These are phyloP conservation scores for Drosophila cardini DNA, from an alignment of 1,140 invertebrate genomes.

Conservation along the genomic window DNA sequence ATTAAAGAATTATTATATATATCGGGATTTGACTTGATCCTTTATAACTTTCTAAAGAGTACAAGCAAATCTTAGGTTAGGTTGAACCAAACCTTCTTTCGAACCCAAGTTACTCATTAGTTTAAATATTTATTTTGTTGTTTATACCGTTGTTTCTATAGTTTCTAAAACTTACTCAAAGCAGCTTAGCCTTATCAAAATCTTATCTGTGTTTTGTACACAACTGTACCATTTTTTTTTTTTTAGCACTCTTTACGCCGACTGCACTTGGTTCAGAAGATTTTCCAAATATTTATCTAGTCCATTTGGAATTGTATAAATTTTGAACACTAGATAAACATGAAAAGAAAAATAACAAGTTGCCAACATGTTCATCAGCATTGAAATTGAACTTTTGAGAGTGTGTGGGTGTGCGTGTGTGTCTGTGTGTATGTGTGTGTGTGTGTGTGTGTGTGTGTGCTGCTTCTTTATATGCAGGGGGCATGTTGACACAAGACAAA, in stretches of 20 bases:
- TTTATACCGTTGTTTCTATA: too few species aligned
- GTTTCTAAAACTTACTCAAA: too few species aligned
- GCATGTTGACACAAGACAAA: conserved; percentile 53
- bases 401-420: conserved; percentile 27
- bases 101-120: too few species aligned
- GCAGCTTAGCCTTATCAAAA: neutral
- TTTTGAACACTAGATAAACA: conserved; percentile 58
- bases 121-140: too few species aligned
- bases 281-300: conserved; percentile 51
- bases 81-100: too few species aligned
- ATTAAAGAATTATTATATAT: too few species aligned
- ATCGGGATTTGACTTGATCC: too few species aligned
- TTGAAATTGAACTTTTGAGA: conserved; percentile 60
- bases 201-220: neutral
- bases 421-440: conserved; percentile 10
- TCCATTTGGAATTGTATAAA: conserved; percentile 59
- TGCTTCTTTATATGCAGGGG: conserved; percentile 53
- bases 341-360: conserved; percentile 58
- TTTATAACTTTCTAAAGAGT: too few species aligned
- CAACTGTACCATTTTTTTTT: conserved; percentile 27
- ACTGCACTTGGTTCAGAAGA: neutral
- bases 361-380: conserved; percentile 49
- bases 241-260: neutral
- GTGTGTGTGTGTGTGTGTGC: conserved; percentile 8
- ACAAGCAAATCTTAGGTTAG: too few species aligned